Evolutionary conservation across 2,888 invertebrate species (phyloP), one percentile per base, ranked within the genome.

Genomic region (Branchellion lobata): DNA sequence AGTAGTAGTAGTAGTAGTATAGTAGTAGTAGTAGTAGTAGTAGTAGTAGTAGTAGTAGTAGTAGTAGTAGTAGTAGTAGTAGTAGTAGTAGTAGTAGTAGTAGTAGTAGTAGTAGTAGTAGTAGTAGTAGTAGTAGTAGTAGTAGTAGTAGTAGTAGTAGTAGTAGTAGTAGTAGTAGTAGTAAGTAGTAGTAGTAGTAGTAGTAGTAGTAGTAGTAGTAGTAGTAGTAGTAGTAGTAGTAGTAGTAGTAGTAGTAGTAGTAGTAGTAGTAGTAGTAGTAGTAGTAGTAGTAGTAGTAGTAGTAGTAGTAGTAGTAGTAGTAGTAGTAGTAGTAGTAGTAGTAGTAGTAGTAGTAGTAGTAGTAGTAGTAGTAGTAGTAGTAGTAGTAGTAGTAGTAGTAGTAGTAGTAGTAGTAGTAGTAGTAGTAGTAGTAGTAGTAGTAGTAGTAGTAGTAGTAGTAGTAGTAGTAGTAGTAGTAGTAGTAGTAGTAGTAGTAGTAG

Each of bases 141-240:
- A 65, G 65, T 65, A 65, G 65, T 65, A 65, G 65, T 65, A 65
- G 65, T 65, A 65, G 73, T 73, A 36, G 65, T 65, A 65, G 65
- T 29, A 27, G 36, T 72, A 27, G 21, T 34, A n/a, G 31, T 72
- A n/a, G n/a, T 72, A n/a, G 31, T 72, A n/a, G 77, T 81, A 80
- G 75, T 80, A 81, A 18, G 65, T 65, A 65, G 65, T 65, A 65
- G 65, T 65, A 65, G 65, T 65, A 65, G 65, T 65, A 65, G 65
- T 65, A 65, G 65, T 65, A 65, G 65, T 65, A 65, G 65, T 65
- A 65, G 65, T 65, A 65, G 65, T 65, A 65, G 65, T 65, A 65
- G 65, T 65, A 65, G 65, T 65, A 65, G 65, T 65, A 65, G 65
- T 65, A 65, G 65, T 65, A 65, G 65, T 65, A 65, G 65, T 65